Base-by-base conservation (phyloP, 2,797 vertebrate species). In the Lycodopsis pacificus region DNA sequence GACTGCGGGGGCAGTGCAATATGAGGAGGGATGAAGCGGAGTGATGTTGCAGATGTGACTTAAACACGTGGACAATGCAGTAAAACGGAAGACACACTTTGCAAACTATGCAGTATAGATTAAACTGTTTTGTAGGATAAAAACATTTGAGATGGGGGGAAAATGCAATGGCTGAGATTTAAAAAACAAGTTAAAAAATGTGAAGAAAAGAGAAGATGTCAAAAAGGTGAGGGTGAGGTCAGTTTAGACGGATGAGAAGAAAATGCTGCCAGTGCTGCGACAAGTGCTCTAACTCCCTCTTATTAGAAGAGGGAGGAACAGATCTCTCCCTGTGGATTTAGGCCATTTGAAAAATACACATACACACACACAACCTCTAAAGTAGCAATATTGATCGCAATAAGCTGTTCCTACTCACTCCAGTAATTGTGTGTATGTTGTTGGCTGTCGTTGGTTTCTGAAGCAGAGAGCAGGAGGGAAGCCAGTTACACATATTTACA, bases 301-400 rank as follows among this genome's bases (percentile, higher is more conserved):
- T 76, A 15, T 73, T 69, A 57, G 22, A 73, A 27, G 19, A 65
- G 32, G 48, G 12, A 42, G 48, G 34, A 54, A 65, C 9, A 57
- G 34, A 73, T 81, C 9, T 51, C 27, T 72, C 73, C 62, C 34
- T 38, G 0, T 72, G 51, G 72, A 81, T 36, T 68, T 2, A 53
- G 68, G 25, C 42, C 34, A 57, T 79, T 73, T 77, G 44, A 69
- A 61, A n/a, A 74, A 73, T 65, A 42, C 56, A 42, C 48, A 72
- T 25, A 81, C 36, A 57, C 61, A 62, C 25, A 25, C 40, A 40
- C 19, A 51, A 22, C 5, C 44, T 56, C 51, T 40, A 7, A 73
- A 65, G 71, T 48, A 74, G 71, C 70, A 36, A 20, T 67, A 84
- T 77, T 66, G 76, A 82, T 80, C 6, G 5, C 27, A 72, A 32